Base-by-base conservation (phyloP, 2,888 invertebrate genomes). In the Hermodice carunculata region DNA sequence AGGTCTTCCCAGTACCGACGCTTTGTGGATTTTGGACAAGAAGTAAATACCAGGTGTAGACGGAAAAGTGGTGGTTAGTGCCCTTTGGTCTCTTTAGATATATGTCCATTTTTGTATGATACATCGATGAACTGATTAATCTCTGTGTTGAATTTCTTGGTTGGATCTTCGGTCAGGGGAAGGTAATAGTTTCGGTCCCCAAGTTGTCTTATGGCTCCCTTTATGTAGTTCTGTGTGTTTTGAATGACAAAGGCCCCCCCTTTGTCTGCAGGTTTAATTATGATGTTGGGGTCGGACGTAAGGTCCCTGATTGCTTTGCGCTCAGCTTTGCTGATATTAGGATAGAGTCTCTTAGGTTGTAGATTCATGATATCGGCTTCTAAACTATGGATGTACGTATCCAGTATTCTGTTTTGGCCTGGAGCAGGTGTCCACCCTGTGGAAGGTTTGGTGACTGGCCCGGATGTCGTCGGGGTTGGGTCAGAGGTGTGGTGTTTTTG, bases 11-110 rank as follows among this genome's bases (percentile, higher is more conserved):
- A 32, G 51, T 14, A 6, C 17, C 2, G 14, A 17, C 3, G 17
- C 3, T 51, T 51, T 51, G 28, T 51, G 51, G 29, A 51, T 26
- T 26, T 51, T 51, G 26, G 51, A 32, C 3, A 51, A 19, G 29
- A 31, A 29, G n/a, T 51, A 51, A 32, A 51, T 2, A 29, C 5
- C 2, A 51, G 51, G 51, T 3, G 51, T 51, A 6, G 17, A n/a
- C 31, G 4, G 22, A 32, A n/a, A n/a, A n/a, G n/a, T n/a, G n/a
- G n/a, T n/a, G n/a, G n/a, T n/a, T n/a, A n/a, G n/a, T n/a, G n/a
- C n/a, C n/a, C n/a, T n/a, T n/a, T n/a, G n/a, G n/a, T n/a, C n/a
- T n/a, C n/a, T n/a, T n/a, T n/a, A n/a, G n/a, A n/a, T n/a, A n/a
- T n/a, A n/a, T n/a, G n/a, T n/a, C n/a, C n/a, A n/a, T n/a, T n/a